Percentiles rank a stretch among this genome's conserved stretches.
phyloP scores from a whole-genome alignment of 1,140 invertebrate species.

The Saccostrea echinata region DNA sequence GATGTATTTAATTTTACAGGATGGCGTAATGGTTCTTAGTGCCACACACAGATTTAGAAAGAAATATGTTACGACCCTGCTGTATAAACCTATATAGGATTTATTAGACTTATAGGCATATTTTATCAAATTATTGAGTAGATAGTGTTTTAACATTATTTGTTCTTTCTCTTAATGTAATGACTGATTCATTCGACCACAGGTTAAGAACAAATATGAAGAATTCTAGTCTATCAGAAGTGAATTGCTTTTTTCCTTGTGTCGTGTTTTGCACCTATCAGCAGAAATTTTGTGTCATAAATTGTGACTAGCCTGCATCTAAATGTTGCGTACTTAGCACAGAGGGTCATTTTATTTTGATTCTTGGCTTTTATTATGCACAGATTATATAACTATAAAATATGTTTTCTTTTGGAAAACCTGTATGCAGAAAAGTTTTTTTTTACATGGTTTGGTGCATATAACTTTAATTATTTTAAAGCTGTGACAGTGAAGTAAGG shows the following conservation, averaged over 20 bases:
- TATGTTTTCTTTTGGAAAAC: no score
- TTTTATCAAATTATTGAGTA: conserved; percentile 38
- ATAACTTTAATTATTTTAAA: no score
- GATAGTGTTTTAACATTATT: conserved; percentile 25
- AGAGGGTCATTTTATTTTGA: no score
- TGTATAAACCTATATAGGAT: conserved; percentile 97
- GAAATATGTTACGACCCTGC: conserved; percentile 99
- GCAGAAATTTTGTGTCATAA: background rate
- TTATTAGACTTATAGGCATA: background rate
- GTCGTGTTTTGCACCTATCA: background rate
- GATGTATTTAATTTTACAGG: conserved; percentile 79
- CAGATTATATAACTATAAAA: no score
- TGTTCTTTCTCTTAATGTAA: background rate
- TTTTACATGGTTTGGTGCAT: no score
- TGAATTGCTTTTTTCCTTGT: background rate
- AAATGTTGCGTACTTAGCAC: background rate
- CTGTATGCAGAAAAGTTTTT: no score
- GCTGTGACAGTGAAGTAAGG: no score
- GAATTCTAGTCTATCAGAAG: conserved; percentile 8
- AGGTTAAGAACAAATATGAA: background rate
- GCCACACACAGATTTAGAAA: conserved; percentile 98
- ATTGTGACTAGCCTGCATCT: background rate
- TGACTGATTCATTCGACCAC: background rate
- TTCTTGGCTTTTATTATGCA: no score
- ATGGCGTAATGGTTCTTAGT: conserved; percentile 99